A percentile compares a stretch with the other conserved stretches of the same genome.
phyloP scores from a whole-genome alignment of 2,888 invertebrate genomes.

The Cryptocephalus moraei region DNA sequence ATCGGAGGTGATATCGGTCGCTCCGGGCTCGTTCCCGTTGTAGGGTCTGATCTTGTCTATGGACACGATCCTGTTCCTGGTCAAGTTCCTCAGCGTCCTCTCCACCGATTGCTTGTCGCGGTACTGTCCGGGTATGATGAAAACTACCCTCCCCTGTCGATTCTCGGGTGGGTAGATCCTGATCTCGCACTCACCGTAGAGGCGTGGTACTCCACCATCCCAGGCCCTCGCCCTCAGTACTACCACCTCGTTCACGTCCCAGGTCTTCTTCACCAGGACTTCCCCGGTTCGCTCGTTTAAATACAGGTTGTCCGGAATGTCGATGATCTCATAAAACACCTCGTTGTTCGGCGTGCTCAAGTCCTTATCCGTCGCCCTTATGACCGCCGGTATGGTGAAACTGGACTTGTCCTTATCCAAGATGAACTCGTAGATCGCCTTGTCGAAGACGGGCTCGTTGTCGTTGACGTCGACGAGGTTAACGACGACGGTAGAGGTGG shows the following conservation, averaged over 20 bases:
- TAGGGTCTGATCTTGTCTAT: slow-evolving; percentile 67
- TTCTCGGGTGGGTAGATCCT: slow-evolving; percentile 70
- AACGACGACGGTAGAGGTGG: slow-evolving; percentile 63
- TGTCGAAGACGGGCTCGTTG: slow-evolving; percentile 65
- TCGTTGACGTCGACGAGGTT: slow-evolving; percentile 52
- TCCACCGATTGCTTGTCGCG: slow-evolving; percentile 64
- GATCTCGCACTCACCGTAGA: slow-evolving; percentile 61
- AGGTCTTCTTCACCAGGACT: slow-evolving; percentile 49
- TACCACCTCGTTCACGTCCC: slow-evolving; percentile 38
- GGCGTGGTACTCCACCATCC: slow-evolving; percentile 74
- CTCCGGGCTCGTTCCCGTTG: slow-evolving; percentile 44
- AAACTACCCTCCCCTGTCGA: slow-evolving; percentile 65
- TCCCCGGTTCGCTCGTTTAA: slow-evolving; percentile 67
- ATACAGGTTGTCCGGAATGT: slow-evolving; percentile 60
- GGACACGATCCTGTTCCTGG: slow-evolving; percentile 23
- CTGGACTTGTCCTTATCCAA: slow-evolving; percentile 61
- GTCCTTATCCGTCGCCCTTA: slow-evolving; percentile 77
- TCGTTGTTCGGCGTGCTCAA: slow-evolving; percentile 77
- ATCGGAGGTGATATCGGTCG: slow-evolving; percentile 41
- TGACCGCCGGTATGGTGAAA: slow-evolving; percentile 59
- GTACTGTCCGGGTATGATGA: slow-evolving; percentile 69
- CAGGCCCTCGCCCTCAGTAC: slow-evolving; percentile 69
- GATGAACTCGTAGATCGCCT: slow-evolving; percentile 68
- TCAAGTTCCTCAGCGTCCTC: slow-evolving; percentile 51
- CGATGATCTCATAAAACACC: slow-evolving; percentile 73